Evolutionary conservation across 2,113 vertebrate species (phyloP).

Genomic region (Platichthys flesus): DNA sequence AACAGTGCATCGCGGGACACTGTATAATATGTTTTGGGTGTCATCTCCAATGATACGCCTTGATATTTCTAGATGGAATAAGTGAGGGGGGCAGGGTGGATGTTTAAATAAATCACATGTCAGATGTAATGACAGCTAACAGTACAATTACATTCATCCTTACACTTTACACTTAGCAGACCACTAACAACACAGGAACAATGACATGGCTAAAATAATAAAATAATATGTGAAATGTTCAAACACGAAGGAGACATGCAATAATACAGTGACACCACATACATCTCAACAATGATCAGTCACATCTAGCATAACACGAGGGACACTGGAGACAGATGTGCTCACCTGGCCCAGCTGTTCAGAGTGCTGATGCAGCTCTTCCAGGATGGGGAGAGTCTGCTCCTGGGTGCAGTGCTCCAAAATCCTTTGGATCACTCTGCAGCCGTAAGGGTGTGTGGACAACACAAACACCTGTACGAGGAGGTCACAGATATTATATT

Average conservation of each 20-base stretch:
- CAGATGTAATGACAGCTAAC: conserved; percentile 74
- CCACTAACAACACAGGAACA: conserved; percentile 58
- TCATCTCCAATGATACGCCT: conserved; percentile 87
- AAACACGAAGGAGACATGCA: conserved; percentile 67
- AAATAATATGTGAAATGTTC: conserved; percentile 54
- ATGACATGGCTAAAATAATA: no score
- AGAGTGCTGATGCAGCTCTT: conserved; percentile 95
- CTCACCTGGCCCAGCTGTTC: conserved; percentile 95
- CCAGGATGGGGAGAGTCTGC: conserved; percentile 93
- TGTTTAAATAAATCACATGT: conserved; percentile 78
- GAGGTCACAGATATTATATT: not conserved
- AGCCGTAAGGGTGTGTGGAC: conserved; percentile 96
- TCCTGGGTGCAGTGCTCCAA: conserved; percentile 96
- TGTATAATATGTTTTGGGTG: conserved; percentile 87
- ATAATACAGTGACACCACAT: conserved; percentile 40
- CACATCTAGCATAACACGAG: not conserved
- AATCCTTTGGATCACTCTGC: conserved; percentile 97
- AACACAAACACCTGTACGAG: conserved; percentile 91
- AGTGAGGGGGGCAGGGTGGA: conserved; percentile 77
- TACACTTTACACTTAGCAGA: conserved; percentile 64
- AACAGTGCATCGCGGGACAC: conserved; percentile 86
- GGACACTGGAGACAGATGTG: conserved; percentile 15
- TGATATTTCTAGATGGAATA: conserved; percentile 87
- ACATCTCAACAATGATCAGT: conserved; percentile 14
- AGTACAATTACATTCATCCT: conserved; percentile 65